Evolutionary conservation across 2,888 invertebrate species (phyloP).

Genomic region (Timema podura): DNA sequence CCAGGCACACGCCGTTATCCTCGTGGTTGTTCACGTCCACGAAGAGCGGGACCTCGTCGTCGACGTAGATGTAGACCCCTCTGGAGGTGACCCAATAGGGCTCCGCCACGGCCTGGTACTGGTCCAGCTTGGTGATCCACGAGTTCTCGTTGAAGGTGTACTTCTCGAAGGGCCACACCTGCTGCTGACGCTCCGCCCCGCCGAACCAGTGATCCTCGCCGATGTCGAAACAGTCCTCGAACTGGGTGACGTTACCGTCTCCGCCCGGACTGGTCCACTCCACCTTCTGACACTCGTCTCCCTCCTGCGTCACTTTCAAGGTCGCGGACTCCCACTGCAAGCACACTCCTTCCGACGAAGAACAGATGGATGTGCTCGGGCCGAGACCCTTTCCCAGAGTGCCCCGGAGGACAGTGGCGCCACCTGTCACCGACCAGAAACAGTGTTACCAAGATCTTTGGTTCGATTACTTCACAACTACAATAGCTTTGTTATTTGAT

Average conservation of each 20-base stretch:
- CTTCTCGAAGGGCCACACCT: conserved; percentile 26
- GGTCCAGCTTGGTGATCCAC: conserved; percentile 20
- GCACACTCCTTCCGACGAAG: neutral
- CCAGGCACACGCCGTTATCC: conserved; percentile 24
- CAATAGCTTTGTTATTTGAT: too few relatives aligned
- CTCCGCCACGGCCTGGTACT: conserved; percentile 22
- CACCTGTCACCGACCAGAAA: too few relatives aligned
- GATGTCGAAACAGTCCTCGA: conserved; percentile 34
- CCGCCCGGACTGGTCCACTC: neutral
- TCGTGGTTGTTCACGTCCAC: conserved; percentile 22
- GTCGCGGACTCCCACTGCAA: neutral
- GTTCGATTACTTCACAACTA: too few relatives aligned
- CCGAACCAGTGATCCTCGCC: conserved; percentile 51
- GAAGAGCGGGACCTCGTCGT: conserved; percentile 23
- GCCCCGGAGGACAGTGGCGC: neutral
- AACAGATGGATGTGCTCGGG: neutral
- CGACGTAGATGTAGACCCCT: conserved; percentile 24
- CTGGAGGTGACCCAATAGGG: conserved; percentile 27
- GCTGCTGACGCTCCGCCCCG: conserved; percentile 19
- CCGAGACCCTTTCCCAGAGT: conserved; percentile 2
- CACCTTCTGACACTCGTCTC: neutral
- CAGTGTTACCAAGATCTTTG: too few relatives aligned
- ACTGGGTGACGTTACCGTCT: neutral
- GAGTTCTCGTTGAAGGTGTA: conserved; percentile 18
- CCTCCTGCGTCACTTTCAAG: neutral